Evolutionary conservation across 2,797 vertebrate genomes (phyloP), one percentile per base, ranked within the genome.

Genomic region (Uromys caudimaculatus): DNA sequence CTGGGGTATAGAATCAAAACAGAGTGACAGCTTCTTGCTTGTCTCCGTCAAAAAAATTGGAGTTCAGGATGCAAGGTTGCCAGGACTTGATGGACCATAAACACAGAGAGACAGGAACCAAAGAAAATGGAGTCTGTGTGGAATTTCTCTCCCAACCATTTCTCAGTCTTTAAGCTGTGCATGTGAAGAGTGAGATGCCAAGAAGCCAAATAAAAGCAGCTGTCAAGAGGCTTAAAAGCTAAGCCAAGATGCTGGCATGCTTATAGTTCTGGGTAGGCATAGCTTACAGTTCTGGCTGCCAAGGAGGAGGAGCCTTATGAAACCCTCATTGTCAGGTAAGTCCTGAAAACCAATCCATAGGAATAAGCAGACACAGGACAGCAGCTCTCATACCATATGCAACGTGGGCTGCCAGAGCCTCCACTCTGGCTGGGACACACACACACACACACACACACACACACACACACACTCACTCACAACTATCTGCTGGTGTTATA

Each of bases 161-260:
- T 94, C 89, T 54, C 60, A 88, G 81, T 90, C 79, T 84, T 76
- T 64, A 67, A 91, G 64, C 77, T 60, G 58, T 47, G 54, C 93
- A 11, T 16, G 32, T 9, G 60, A 83, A 89, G 75, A 50, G 29
- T 11, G 29, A 76, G 85, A 94, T 64, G 67, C 75, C 79, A 79
- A 52, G 75, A 79, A 58, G 54, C 41, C 47, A 47, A 89, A 95
- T 38, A 56, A 77, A 93, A 92, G 71, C 85, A 92, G 84, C 69
- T 91, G 86, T 91, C 88, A 56, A 93, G 77, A 92, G 44, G 41
- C 78, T 69, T 77, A 69, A 93, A 50, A 89, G 13, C 64, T 84
- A 60, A 95, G 91, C 86, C 64, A 71, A 85, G 84, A 84, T 29
- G 44, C 47, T 90, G 82, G 47, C 13, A 4, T 0, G 6, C 47